Base-by-base conservation (phyloP, 1,140 invertebrate species). In the Microplitis mediator region DNA sequence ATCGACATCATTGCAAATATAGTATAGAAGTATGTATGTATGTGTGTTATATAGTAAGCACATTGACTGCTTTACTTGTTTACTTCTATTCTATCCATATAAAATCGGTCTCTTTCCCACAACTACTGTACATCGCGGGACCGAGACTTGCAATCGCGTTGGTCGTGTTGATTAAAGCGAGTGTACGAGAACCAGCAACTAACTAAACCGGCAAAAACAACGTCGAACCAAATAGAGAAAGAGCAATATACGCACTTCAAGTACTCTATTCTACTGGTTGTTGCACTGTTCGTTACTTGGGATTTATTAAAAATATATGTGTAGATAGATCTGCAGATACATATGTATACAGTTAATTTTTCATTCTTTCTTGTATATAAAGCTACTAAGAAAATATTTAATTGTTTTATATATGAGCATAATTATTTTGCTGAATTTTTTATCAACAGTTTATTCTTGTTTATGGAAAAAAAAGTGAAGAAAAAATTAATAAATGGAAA, bases 51-150 rank as follows among this genome's bases (percentile, higher is more conserved):
- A 23, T 11, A 14, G 31, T 32, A 23, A 61, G 60, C 39, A 63
- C 60, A 70, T 70, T 39, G 58, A 70, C 58, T 39, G 58, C 11
- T 45, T 45, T 45, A 45, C 35, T 45, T 65, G 69, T 65, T 54
- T 23, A 50, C 50, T 52, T 54, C 62, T 45, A 45, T 45, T 45
- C 39, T 45, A 45, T 45, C 39, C 8, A 54, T 50, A 23, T 23
- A 71, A 71, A 71, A 61, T 71, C 69, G 69, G 39, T 71, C 61
- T 58, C 45, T 71, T 71, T 71, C 69, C 69, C 61, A 71, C 69
- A 64, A 51, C 9, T 65, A 45, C 6, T 45, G 39, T 45, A 11
- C 39, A 45, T 36, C 32, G 52, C 35, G 23, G 34, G 35, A 71
- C 52, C 56, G 23, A 32, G 39, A 45, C 45, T 36, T 4, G 62